Base-by-base conservation (phyloP, 2,797 vertebrate species). In the Heteromormyrus szaboi region DNA sequence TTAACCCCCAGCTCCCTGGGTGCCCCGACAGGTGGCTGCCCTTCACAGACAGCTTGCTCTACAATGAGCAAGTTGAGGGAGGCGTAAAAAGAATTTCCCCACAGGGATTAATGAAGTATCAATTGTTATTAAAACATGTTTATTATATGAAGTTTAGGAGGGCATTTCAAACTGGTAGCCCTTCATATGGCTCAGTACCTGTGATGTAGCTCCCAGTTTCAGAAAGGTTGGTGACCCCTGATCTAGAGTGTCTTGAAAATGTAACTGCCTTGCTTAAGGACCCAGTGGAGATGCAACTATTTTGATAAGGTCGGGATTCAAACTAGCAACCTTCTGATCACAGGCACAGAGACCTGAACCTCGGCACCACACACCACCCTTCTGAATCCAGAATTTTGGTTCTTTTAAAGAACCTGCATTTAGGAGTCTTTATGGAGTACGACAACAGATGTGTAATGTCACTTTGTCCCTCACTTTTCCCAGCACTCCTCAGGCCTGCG, bases 401-500 rank as follows among this genome's bases (percentile, higher is more conserved):
- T 59, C n/a, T 59, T 29, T 51, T 44, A 88, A 79, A 29, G 48
- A 79, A 17, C 33, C 19, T 53, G 33, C 33, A 50, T 48, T 41
- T 44, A 62, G 29, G 29, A 87, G 41, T 37, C 37, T 37, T 37
- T 37, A 37, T 3, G 37, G 65, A 85, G n/a, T 33, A 37, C 37
- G 25, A 86, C 2, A 37, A 8, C 14, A 56, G 51, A 56, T 37
- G 11, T 17, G 4, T 51, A 9, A 56, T n/a, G 7, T 79, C 25
- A 12, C 22, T 48, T 84, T 89, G 17, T 76, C 44, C 22, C 72
- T 46, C 50, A 85, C 46, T n/a, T 59, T 50, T 48, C 9, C 68
- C 62, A 50, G 33, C 91, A 96, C 95, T 86, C 91, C 0, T 2
- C 84, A 41, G 87, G 87, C 0, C 89, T 91, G 41, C 94, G 95